Percentiles rank a stretch among this genome's conserved stretches.
Evolutionary conservation across 1,140 invertebrate genomes (phyloP).

Genomic region (Doryteuthis pealeii): DNA sequence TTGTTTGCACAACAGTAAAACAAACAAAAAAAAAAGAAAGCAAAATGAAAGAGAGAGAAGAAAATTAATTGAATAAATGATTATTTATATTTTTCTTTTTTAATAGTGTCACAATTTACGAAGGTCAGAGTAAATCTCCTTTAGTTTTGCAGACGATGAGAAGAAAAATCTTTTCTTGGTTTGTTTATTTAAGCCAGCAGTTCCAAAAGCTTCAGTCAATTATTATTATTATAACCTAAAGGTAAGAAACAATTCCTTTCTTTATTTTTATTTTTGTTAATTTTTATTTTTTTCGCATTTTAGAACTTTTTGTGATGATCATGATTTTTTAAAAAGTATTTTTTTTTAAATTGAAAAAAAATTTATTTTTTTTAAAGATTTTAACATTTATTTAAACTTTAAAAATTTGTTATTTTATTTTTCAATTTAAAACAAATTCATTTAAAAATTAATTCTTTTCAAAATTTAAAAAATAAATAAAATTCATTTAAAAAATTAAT

Average conservation of each 20-base stretch:
- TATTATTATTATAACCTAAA: conserved; percentile 61
- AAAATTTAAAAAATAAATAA: too few species aligned
- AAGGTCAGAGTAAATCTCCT: background rate
- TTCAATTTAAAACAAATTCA: background rate
- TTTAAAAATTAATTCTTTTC: too few species aligned
- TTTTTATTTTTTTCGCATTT: too few species aligned
- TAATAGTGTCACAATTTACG: background rate
- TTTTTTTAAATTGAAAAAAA: background rate
- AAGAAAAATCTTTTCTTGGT: conserved; percentile 34
- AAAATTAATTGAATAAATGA: too few species aligned
- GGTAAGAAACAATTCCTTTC: conserved; percentile 25
- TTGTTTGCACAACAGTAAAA: too few species aligned
- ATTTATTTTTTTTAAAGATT: background rate
- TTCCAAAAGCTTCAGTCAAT: conserved; percentile 55
- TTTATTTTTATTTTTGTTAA: background rate
- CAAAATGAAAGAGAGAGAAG: too few species aligned
- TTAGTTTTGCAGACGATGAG: background rate
- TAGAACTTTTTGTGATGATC: too few species aligned
- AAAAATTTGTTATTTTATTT: background rate
- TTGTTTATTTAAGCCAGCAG: conserved; percentile 59
- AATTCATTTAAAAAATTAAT: too few species aligned
- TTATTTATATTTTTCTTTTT: too few species aligned
- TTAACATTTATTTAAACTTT: background rate
- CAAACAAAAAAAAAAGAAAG: too few species aligned
- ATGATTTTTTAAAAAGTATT: background rate